These are phyloP conservation scores for Pseudomyrmex gracilis DNA, from an alignment of 1,140 invertebrate genomes.

Conservation along the genomic window DNA sequence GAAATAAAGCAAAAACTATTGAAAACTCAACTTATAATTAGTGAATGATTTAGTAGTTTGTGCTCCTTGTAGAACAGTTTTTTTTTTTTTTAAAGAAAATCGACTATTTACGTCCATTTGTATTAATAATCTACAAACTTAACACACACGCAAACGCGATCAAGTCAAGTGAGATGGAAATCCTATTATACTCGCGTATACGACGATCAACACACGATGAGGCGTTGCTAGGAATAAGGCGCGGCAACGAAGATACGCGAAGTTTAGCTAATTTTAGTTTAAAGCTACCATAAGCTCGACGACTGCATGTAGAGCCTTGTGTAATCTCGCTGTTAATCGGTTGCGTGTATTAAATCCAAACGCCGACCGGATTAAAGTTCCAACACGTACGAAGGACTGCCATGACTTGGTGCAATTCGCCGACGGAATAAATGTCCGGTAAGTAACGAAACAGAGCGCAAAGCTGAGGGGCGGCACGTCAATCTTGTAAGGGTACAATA, in stretches of 20 bases:
- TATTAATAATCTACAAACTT: constrained; percentile 4
- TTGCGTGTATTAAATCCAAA: constrained; percentile 62
- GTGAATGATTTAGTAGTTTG: neutral
- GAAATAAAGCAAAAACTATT: too few species aligned
- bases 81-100: neutral
- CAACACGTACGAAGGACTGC: constrained; percentile 55
- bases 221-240: constrained; percentile 46
- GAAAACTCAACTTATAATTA: too few species aligned
- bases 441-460: constrained; percentile 31
- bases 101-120: neutral
- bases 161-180: constrained; percentile 45
- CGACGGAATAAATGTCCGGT: constrained; percentile 49
- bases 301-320: constrained; percentile 58
- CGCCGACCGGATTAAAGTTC: constrained; percentile 55
- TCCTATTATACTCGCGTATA: constrained; percentile 27
- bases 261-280: constrained; percentile 63
- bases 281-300: constrained; percentile 61
- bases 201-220: constrained; percentile 46
- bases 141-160: neutral
- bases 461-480: constrained; percentile 12
- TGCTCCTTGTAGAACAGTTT: neutral
- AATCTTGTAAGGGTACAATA: constrained; percentile 15
- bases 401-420: constrained; percentile 53
- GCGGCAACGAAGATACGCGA: constrained; percentile 53
- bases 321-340: constrained; percentile 60